phyloP scores from a whole-genome alignment of 2,797 vertebrate species.

The Notolabrus celidotus region DNA sequence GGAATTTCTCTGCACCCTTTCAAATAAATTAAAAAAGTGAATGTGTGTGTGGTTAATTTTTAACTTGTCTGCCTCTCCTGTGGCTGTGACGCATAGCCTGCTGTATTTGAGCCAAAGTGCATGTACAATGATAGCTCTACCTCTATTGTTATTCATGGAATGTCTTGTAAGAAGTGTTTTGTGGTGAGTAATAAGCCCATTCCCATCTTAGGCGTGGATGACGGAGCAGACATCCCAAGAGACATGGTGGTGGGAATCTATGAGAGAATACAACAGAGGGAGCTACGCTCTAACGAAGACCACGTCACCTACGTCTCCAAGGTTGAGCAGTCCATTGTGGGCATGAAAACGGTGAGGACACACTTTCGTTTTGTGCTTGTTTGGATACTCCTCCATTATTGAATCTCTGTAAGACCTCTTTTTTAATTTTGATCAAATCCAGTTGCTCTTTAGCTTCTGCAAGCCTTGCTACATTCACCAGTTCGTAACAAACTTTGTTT shows the following conservation, averaged over 20 bases:
- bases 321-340: conserved; percentile 96
- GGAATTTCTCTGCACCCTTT: not conserved
- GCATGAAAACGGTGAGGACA: conserved; percentile 93
- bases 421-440: too few relatives aligned
- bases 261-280: conserved; percentile 96
- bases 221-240: conserved; percentile 96
- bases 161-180: not conserved
- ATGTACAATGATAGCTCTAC: not conserved
- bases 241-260: conserved; percentile 99
- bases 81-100: too few relatives aligned
- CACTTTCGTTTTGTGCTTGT: not conserved
- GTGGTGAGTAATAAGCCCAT: conserved; percentile 11
- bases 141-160: conserved; percentile 3
- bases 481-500: too few relatives aligned
- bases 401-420: too few relatives aligned
- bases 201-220: conserved; percentile 90
- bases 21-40: too few relatives aligned
- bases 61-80: too few relatives aligned
- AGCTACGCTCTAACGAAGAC: conserved; percentile 97
- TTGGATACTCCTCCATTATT: too few relatives aligned
- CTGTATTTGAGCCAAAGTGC: not conserved
- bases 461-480: too few relatives aligned
- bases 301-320: conserved; percentile 99
- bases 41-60: not conserved
- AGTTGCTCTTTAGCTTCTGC: too few relatives aligned